Conservation (phyloP, 2,888 invertebrate species). For the Phlogophora meticulosa region DNA sequence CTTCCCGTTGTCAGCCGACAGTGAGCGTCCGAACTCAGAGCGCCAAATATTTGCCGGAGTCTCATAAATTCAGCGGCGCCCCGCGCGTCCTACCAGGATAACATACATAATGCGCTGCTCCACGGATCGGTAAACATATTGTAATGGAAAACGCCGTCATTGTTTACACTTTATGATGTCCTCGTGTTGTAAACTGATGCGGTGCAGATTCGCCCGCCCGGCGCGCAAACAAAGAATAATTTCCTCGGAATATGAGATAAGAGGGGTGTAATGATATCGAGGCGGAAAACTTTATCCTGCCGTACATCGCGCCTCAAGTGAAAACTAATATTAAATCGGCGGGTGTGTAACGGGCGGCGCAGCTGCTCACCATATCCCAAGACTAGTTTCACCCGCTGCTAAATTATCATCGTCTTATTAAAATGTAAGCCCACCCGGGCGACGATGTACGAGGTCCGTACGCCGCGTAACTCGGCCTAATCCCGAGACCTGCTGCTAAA, state of each 20-base stretch:
- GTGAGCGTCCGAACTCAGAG: slow-evolving; percentile 85
- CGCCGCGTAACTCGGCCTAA: slow-evolving; percentile 80
- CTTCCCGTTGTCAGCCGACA: slow-evolving; percentile 88
- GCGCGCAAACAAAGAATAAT: slow-evolving; percentile 72
- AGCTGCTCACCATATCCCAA: slow-evolving; percentile 66
- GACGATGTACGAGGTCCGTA: slow-evolving; percentile 67
- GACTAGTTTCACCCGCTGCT: slow-evolving; percentile 67
- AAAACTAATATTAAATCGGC: slow-evolving; percentile 65
- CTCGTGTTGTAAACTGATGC: slow-evolving; percentile 87
- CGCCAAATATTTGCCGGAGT: slow-evolving; percentile 90
- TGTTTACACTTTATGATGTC: slow-evolving; percentile 91
- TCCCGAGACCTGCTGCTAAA: slow-evolving; percentile 79
- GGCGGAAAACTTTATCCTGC: slow-evolving; percentile 58
- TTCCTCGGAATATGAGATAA: slow-evolving; percentile 63
- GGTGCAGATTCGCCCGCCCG: slow-evolving; percentile 76
- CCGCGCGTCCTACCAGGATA: slow-evolving; percentile 88
- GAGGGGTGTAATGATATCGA: slow-evolving; percentile 55
- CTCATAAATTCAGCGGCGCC: slow-evolving; percentile 89
- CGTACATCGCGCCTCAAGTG: slow-evolving; percentile 60
- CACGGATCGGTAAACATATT: slow-evolving; percentile 91
- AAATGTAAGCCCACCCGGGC: slow-evolving; percentile 70
- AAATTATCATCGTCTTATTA: slow-evolving; percentile 82
- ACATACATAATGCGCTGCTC: slow-evolving; percentile 90
- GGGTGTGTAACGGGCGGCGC: slow-evolving; percentile 62
- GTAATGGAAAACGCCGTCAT: slow-evolving; percentile 91